These are phyloP conservation scores for Eupeodes luniger DNA, from an alignment of 2,888 invertebrate species.

Conservation along the genomic window DNA sequence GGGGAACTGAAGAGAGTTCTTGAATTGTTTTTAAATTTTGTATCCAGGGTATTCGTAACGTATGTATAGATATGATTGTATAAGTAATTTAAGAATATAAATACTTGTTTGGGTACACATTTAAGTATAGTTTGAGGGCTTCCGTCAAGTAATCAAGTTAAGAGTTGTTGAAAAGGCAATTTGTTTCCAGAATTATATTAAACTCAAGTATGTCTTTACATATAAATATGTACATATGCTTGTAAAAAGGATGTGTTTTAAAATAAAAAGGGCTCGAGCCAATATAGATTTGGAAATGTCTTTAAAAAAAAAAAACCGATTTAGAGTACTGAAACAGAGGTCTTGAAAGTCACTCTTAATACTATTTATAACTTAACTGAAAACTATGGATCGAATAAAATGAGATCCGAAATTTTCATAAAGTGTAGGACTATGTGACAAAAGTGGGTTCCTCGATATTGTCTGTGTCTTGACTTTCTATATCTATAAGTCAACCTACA, in stretches of 20 bases:
- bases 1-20: neutral
- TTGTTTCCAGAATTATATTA: neutral
- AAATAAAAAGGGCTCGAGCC: too few species aligned
- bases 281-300: too few species aligned
- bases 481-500: too few species aligned
- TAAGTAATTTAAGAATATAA: constrained; percentile 15
- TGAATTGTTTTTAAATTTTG: neutral
- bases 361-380: too few species aligned
- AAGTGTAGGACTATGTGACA: too few species aligned
- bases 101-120: neutral
- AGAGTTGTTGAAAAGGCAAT: constrained; percentile 30
- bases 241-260: neutral
- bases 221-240: neutral
- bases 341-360: too few species aligned
- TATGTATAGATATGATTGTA: neutral
- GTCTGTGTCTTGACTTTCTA: too few species aligned
- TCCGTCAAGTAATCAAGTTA: constrained; percentile 36
- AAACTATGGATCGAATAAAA: too few species aligned
- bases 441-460: too few species aligned
- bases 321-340: too few species aligned
- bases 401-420: too few species aligned
- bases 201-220: neutral
- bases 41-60: neutral
- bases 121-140: constrained; percentile 11
- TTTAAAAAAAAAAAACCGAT: too few species aligned